Evolutionary conservation across 2,797 vertebrate species (phyloP).

Genomic region (Tauraco hartlaubi): DNA sequence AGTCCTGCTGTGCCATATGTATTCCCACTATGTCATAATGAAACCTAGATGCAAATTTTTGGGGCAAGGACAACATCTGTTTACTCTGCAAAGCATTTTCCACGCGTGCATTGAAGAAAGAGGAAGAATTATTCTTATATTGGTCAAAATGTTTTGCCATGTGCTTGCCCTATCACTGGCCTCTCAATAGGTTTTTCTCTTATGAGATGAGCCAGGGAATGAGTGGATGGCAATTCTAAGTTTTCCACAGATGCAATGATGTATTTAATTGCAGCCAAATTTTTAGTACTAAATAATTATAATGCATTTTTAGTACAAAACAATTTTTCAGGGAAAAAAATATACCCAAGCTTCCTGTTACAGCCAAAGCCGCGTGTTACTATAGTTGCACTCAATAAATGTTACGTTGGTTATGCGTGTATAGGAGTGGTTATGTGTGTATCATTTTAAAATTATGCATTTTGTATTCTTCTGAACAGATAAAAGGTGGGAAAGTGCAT

Average conservation of each 20-base stretch:
- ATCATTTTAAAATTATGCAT: rapidly evolving
- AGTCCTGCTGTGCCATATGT: neutral
- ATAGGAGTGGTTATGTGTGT: too few relatives aligned
- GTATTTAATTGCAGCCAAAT: neutral
- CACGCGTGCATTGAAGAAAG: neutral
- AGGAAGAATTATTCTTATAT: neutral
- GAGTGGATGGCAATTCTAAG: neutral
- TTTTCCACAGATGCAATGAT: neutral
- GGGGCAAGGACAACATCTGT: neutral
- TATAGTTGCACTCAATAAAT: neutral
- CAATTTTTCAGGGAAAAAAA: neutral
- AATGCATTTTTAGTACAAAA: neutral
- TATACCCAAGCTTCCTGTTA: neutral
- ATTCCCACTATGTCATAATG: neutral
- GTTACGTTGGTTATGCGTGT: rapidly evolving
- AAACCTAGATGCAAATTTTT: neutral
- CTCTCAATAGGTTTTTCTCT: neutral
- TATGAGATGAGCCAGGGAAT: neutral
- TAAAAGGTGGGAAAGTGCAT: constrained; percentile 93
- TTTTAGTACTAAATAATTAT: neutral
- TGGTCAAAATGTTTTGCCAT: neutral
- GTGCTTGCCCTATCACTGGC: neutral
- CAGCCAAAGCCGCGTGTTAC: rapidly evolving
- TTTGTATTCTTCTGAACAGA: constrained; percentile 71
- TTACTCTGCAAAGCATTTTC: neutral